A percentile compares a stretch with the other conserved stretches of the same genome.
Evolutionary conservation across 2,797 vertebrate species (phyloP).

Genomic region (Sardinella longiceps): DNA sequence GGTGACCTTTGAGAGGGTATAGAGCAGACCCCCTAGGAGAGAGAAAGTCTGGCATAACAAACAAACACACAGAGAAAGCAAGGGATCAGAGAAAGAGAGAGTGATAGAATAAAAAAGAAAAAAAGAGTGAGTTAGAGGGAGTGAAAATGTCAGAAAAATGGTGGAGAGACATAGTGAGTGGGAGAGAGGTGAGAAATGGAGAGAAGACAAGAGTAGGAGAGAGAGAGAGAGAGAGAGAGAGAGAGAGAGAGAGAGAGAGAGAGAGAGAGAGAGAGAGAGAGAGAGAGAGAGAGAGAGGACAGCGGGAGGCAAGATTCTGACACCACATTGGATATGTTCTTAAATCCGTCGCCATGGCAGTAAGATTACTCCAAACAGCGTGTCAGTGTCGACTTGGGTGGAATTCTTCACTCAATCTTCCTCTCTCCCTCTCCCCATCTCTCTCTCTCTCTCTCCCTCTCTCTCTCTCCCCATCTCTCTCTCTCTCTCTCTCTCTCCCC

Average conservation of each 20-base stretch:
- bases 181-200: too few species aligned
- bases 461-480: not conserved
- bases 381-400: constrained; percentile 36
- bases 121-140: not conserved
- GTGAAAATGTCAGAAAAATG: too few species aligned
- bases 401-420: constrained; percentile 29
- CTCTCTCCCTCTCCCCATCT: not conserved
- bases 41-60: not conserved
- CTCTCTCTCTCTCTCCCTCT: not conserved
- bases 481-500: not conserved
- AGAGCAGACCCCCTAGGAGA: not conserved
- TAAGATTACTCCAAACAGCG: constrained; percentile 14
- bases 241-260: not conserved
- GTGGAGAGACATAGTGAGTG: not conserved
- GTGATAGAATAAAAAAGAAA: not conserved
- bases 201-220: too few species aligned
- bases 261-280: not conserved
- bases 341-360: not conserved
- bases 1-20: constrained; percentile 8
- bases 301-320: not conserved
- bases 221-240: not conserved
- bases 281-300: not conserved
- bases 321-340: not conserved
- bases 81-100: not conserved
- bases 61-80: not conserved